Base-by-base conservation (phyloP, 2,113 vertebrate species). In the Sarotherodon lohbergeri region DNA sequence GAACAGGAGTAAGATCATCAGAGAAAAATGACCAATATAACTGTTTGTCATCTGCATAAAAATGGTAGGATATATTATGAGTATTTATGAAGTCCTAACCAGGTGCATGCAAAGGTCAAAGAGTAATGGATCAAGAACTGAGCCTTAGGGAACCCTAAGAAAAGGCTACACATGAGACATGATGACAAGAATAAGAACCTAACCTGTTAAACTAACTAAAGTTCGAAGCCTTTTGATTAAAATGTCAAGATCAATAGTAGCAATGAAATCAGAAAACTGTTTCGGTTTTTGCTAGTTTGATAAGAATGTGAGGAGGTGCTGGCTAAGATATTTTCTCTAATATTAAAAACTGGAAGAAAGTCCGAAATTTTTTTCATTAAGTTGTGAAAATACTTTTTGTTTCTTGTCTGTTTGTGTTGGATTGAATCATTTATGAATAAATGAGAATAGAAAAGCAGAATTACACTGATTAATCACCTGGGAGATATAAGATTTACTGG, bases 121-220 rank as follows among this genome's bases (percentile, higher is more conserved):
- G 1, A 57, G 0, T 57, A 27, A 29, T 27, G 55, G 24, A 0
- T 0, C 55, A 57, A 57, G 55, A 57, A 57, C 7, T 57, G 55
- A 57, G 4, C 24, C 24, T 57, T 57, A 0, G 0, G 24, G 24
- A 57, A 57, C 24, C 7, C 5, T 32, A 32, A 32, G 29, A 32
- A 32, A 32, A 32, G 29, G 29, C 34, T 36, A 8, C 34, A 36
- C 7, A 8, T 8, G 17, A 32, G 8, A 61, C 27, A 61, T 61
- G 57, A 17, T 0, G 8, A 0, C 27, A 32, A 32, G 5, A 61
- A 61, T 3, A 61, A 17, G 57, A 61, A 59, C 16, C 27, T 9
- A 2, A 29, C 32, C 57, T 32, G 27, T 32, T 61, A 32, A 3
- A 61, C 14, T 8, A 61, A 32, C 27, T 61, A 32, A 32, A 32